Conservation (phyloP, 2,888 invertebrate species). For the Caenorhabditis parvicauda region DNA sequence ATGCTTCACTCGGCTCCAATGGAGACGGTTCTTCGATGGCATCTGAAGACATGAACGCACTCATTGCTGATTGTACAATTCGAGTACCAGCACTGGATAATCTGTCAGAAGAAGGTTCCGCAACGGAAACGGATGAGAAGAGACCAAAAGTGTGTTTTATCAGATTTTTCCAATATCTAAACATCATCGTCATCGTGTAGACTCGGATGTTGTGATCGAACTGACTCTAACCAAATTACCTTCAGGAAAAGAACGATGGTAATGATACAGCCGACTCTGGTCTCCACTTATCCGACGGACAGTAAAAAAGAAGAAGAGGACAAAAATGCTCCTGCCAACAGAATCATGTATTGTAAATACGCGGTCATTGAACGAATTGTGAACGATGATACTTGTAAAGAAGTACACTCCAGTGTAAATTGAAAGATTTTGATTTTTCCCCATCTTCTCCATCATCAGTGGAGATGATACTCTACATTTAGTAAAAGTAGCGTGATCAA, state of each 20-base stretch:
- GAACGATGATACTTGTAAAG: too few relatives aligned
- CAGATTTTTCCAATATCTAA: too few relatives aligned
- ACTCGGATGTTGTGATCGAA: too few relatives aligned
- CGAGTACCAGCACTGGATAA: slow-evolving; percentile 32
- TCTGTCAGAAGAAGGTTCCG: slow-evolving; percentile 28
- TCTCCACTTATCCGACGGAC: slow-evolving; percentile 34
- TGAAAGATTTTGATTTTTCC: too few relatives aligned
- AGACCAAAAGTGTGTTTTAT: slow-evolving; percentile 19
- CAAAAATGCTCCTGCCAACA: not conserved
- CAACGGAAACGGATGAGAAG: slow-evolving; percentile 31
- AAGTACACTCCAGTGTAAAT: too few relatives aligned
- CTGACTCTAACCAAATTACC: not conserved
- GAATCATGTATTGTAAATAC: slow-evolving; percentile 28
- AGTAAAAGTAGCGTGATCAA: too few relatives aligned
- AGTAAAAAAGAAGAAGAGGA: slow-evolving; percentile 1
- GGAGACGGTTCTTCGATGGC: slow-evolving; percentile 55
- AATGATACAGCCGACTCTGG: slow-evolving; percentile 48
- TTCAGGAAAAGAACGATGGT: slow-evolving; percentile 42
- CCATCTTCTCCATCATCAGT: too few relatives aligned
- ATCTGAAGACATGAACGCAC: slow-evolving; percentile 59
- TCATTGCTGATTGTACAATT: slow-evolving; percentile 57
- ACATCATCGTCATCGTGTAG: too few relatives aligned
- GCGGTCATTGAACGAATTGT: slow-evolving; percentile 14
- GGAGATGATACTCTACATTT: too few relatives aligned
- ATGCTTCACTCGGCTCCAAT: slow-evolving; percentile 46